These are phyloP conservation scores for Drosophila kokeensis DNA, from an alignment of 2,888 invertebrate genomes.

Conservation along the genomic window DNA sequence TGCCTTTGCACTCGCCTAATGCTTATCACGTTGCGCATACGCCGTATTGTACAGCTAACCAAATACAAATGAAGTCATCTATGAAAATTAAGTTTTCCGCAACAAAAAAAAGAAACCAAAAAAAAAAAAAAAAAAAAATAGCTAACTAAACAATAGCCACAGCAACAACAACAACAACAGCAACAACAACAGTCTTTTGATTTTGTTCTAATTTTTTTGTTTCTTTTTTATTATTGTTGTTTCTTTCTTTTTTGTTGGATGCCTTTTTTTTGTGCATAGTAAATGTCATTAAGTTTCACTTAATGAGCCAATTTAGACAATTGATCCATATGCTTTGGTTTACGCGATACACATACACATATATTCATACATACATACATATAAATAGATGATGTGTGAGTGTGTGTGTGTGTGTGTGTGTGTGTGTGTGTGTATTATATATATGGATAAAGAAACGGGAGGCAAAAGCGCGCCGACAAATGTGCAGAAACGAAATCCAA, in stretches of 20 bases:
- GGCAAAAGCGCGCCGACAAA: constrained; percentile 54
- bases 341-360: constrained; percentile 66
- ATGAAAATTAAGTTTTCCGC: constrained; percentile 60
- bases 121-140: constrained; percentile 24
- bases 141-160: constrained; percentile 32
- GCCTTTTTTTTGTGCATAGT: constrained; percentile 65
- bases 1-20: constrained; percentile 25
- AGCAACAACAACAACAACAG: constrained; percentile 38
- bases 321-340: constrained; percentile 78
- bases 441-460: constrained; percentile 29
- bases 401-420: constrained; percentile 13
- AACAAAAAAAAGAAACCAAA: constrained; percentile 28
- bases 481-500: constrained; percentile 46
- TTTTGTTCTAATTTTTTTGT: constrained; percentile 40
- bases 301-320: constrained; percentile 80
- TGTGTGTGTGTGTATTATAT: constrained; percentile 1
- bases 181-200: constrained; percentile 38
- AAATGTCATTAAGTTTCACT: constrained; percentile 80
- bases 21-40: constrained; percentile 54
- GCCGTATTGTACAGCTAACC: constrained; percentile 42
- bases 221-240: constrained; percentile 24
- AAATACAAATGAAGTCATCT: constrained; percentile 62
- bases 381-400: constrained; percentile 46
- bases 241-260: constrained; percentile 34
- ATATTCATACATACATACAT: constrained; percentile 24